Evolutionary conservation across 2,888 invertebrate genomes (phyloP), one percentile per base, ranked within the genome.

Genomic region (Chesias legatella): DNA sequence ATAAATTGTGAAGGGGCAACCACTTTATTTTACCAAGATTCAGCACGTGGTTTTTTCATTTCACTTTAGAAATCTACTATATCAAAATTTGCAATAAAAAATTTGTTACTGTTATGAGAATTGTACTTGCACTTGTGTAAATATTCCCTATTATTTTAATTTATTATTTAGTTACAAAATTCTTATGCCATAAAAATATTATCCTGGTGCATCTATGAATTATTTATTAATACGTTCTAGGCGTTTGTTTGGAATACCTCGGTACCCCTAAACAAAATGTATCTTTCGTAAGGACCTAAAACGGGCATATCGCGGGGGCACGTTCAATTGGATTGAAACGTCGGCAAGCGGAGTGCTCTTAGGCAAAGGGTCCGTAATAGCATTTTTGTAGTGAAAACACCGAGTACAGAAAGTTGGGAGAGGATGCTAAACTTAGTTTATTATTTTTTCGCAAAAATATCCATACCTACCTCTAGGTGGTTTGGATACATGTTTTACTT

Each of bases 251-350:
- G 7, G 20, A 38, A 26, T 22, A 47, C 43, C 52, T 50, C 48
- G 58, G 59, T 51, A 56, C 60, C 63, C 63, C 58, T 61, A 70
- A 65, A 41, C 56, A 56, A 60, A 66, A 67, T 65, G 60, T 73
- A 65, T 70, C 67, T 67, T 67, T 71, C 61, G 64, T 63, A 51
- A 57, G 54, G 58, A 59, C 60, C 60, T 58, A 65, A 63, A 68
- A 63, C 58, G 60, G 57, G 60, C 63, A 58, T 72, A 67, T 68
- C 60, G 63, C 52, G 53, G 54, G 56, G 67, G 64, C 72, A 70
- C 72, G 70, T 74, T 70, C 75, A 76, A 79, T 80, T 76, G 76
- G 75, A 79, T 81, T 79, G 77, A 74, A 79, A 71, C 71, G 75
- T 74, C 63, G 67, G 58, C 63, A 63, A 54, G 63, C 63, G 63